Percentiles rank a stretch among this genome's conserved stretches.
Evolutionary conservation across 2,113 vertebrate genomes (phyloP).

Genomic region (Neodontobutis hainanensis): DNA sequence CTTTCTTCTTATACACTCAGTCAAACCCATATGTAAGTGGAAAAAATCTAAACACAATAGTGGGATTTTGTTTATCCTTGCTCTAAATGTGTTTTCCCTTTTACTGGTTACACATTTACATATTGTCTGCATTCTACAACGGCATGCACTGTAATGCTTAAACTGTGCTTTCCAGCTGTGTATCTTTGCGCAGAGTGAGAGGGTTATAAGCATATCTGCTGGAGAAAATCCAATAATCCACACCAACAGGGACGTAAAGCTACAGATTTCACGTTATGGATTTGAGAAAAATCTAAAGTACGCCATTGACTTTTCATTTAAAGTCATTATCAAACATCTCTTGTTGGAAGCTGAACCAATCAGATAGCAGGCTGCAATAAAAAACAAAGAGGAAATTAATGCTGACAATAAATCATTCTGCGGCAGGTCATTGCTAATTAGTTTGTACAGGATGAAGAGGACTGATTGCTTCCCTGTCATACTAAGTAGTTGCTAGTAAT

Average conservation of each 20-base stretch:
- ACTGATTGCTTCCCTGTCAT: constrained; percentile 43
- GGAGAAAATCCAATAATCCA: constrained; percentile 58
- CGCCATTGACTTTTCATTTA: constrained; percentile 62
- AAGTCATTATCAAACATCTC: constrained; percentile 60
- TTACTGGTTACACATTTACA: constrained; percentile 46
- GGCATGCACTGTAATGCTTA: constrained; percentile 36
- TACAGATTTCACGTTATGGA: constrained; percentile 58
- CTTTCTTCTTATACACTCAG: constrained; percentile 25
- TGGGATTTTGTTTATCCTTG: constrained; percentile 36
- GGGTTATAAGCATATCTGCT: constrained; percentile 46
- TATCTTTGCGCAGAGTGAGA: constrained; percentile 37
- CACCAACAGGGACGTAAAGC: constrained; percentile 50
- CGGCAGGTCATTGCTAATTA: constrained; percentile 65
- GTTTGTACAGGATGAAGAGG: constrained; percentile 57
- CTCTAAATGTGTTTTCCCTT: constrained; percentile 22
- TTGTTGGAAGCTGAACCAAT: constrained; percentile 54
- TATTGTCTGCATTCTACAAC: constrained; percentile 49
- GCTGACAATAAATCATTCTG: constrained; percentile 65
- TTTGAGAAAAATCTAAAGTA: constrained; percentile 35
- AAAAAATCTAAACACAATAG: constrained; percentile 39
- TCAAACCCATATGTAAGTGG: constrained; percentile 25
- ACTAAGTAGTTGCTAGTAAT: constrained; percentile 33
- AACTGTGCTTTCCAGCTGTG: constrained; percentile 29
- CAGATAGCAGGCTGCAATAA: constrained; percentile 41
- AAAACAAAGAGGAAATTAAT: constrained; percentile 68